A percentile compares a stretch with the other conserved stretches of the same genome.
These are phyloP conservation scores for Etheostoma spectabile DNA, from an alignment of 2,113 vertebrate species.

Conservation along the genomic window DNA sequence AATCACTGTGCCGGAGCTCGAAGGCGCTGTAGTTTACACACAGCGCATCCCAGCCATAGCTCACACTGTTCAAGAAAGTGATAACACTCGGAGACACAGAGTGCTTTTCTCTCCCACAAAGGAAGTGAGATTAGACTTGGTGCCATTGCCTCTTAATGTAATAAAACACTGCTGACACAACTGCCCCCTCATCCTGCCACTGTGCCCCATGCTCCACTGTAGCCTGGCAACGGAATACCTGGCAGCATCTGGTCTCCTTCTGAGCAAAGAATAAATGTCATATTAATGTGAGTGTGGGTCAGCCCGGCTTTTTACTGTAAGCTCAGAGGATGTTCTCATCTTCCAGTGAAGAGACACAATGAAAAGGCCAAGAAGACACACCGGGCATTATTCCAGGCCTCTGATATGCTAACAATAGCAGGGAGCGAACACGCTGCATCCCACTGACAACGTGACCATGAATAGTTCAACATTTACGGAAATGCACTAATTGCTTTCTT, in stretches of 20 bases:
- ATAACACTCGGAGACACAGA: slow-evolving; percentile 45
- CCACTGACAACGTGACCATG: not conserved
- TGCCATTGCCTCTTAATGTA: slow-evolving; percentile 63
- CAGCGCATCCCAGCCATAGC: slow-evolving; percentile 19
- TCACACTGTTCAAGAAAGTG: slow-evolving; percentile 29
- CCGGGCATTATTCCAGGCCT: slow-evolving; percentile 2
- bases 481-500: not conserved
- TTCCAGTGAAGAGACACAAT: not conserved
- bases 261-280: slow-evolving; percentile 73
- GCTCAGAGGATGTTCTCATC: not conserved
- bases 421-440: not conserved
- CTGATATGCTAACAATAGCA: not conserved
- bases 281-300: slow-evolving; percentile 54
- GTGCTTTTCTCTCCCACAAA: slow-evolving; percentile 17
- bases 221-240: slow-evolving; percentile 79
- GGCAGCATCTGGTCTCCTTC: slow-evolving; percentile 80
- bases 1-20: slow-evolving; percentile 31
- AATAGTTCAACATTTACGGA: not conserved
- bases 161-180: slow-evolving; percentile 69
- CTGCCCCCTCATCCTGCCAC: not conserved
- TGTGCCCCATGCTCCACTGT: slow-evolving; percentile 60
- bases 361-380: not conserved
- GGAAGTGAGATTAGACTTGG: slow-evolving; percentile 40
- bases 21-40: slow-evolving; percentile 18
- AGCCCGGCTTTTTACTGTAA: slow-evolving; percentile 4